Percentiles rank a stretch among this genome's conserved stretches.
Conservation (phyloP, 2,113 vertebrate species). For the Tapirus terrestris region DNA sequence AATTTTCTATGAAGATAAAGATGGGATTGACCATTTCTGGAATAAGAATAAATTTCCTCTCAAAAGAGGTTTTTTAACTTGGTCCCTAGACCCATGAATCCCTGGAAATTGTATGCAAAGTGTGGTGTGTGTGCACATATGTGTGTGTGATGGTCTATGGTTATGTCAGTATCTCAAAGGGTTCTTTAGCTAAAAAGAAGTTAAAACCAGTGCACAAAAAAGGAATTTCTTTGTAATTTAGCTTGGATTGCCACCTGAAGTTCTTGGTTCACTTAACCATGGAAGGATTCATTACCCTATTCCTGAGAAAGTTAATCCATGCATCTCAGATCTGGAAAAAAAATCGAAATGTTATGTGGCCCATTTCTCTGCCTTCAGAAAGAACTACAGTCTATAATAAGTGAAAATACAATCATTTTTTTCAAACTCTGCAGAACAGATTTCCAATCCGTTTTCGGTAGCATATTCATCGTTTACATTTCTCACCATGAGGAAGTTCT, state of each 20-base stretch:
- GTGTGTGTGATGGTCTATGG: neutral
- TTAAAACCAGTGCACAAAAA: conserved; percentile 7
- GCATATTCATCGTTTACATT: conserved; percentile 41
- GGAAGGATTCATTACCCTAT: conserved; percentile 9
- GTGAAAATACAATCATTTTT: conserved; percentile 46
- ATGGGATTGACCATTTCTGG: neutral
- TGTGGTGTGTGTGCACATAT: neutral
- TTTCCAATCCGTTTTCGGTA: neutral
- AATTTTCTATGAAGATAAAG: conserved; percentile 9
- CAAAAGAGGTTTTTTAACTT: neutral
- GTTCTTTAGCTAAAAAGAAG: neutral
- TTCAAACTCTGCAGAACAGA: neutral
- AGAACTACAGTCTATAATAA: conserved; percentile 32
- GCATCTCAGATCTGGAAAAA: conserved; percentile 15
- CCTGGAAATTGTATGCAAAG: neutral
- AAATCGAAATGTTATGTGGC: neutral
- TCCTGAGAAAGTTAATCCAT: conserved; percentile 40
- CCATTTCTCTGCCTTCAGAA: conserved; percentile 45
- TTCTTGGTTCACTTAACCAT: conserved; percentile 24
- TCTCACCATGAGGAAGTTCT: neutral
- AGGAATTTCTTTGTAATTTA: conserved; percentile 16
- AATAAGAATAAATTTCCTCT: neutral
- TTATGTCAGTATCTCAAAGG: neutral
- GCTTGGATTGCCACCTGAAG: neutral
- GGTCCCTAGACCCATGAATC: neutral